Evolutionary conservation across 2,113 vertebrate genomes (phyloP).

Genomic region (Corvus moneduloides): DNA sequence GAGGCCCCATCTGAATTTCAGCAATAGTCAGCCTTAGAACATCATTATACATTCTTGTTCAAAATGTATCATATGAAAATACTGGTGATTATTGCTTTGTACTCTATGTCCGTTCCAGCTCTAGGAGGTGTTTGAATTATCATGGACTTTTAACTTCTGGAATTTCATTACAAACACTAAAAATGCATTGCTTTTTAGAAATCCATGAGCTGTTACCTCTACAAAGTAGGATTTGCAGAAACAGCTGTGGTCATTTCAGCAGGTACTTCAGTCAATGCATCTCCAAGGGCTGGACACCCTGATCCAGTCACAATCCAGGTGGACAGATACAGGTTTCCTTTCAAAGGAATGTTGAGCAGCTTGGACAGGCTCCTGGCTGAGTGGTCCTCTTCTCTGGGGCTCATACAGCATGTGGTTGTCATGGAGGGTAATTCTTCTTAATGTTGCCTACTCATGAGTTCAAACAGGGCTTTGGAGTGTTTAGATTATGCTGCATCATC

Average conservation of each 20-base stretch:
- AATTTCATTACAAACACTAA: not conserved
- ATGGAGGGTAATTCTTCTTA: not conserved
- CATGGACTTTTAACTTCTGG: not conserved
- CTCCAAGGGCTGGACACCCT: not conserved
- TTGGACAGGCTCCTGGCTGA: not conserved
- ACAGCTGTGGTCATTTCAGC: not conserved
- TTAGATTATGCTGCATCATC: not conserved
- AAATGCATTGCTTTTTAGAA: not conserved
- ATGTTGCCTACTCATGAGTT: not conserved
- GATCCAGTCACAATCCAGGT: fast-evolving
- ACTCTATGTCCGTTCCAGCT: not conserved
- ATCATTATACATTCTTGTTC: not conserved
- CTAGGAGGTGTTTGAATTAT: not conserved
- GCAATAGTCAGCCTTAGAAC: not conserved
- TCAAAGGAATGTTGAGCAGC: not conserved
- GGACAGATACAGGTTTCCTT: not conserved
- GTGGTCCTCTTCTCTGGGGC: not conserved
- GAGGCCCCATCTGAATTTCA: not conserved
- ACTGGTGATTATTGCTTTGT: not conserved
- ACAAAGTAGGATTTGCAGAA: not conserved
- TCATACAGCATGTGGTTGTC: not conserved
- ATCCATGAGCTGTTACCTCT: not conserved
- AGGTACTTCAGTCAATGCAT: not conserved
- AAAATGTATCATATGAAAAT: not conserved
- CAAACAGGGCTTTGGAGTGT: not conserved